Evolutionary conservation across 2,888 invertebrate genomes (phyloP).

Genomic region (Hanleya hanleyi): DNA sequence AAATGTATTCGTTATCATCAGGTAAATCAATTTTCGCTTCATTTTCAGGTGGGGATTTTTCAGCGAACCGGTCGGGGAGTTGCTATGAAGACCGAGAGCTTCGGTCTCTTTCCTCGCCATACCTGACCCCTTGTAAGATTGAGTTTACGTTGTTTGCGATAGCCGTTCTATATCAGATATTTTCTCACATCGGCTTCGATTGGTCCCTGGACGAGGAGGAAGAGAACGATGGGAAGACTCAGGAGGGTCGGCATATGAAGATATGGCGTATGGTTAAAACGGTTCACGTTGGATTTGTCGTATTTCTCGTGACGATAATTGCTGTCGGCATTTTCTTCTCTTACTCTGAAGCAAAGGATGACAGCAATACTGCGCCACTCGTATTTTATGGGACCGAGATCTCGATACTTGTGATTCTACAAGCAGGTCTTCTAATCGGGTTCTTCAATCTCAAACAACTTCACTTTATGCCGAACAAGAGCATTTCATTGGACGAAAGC

Average conservation of each 20-base stretch:
- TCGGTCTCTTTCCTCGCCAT: neutral
- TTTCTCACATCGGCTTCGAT: neutral
- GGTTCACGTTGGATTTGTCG: neutral
- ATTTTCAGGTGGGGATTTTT: too few relatives aligned
- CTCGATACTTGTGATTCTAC: neutral
- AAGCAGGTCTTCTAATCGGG: neutral
- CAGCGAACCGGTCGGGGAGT: too few relatives aligned
- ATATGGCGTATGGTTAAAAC: neutral
- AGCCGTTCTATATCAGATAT: neutral
- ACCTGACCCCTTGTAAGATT: neutral
- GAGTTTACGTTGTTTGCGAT: neutral
- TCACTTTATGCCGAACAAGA: neutral
- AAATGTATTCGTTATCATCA: too few relatives aligned
- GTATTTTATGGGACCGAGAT: neutral
- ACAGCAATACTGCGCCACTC: neutral
- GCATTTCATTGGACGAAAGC: neutral
- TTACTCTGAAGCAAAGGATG: neutral
- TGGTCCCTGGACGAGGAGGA: neutral
- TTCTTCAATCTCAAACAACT: neutral
- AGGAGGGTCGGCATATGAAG: neutral
- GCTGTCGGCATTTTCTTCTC: conserved; percentile 1
- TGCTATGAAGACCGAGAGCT: neutral
- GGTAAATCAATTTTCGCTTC: too few relatives aligned
- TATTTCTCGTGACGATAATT: neutral
- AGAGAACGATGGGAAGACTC: neutral